Conservation (phyloP, 1,140 invertebrate species). For the Pogonomyrmex californicus region DNA sequence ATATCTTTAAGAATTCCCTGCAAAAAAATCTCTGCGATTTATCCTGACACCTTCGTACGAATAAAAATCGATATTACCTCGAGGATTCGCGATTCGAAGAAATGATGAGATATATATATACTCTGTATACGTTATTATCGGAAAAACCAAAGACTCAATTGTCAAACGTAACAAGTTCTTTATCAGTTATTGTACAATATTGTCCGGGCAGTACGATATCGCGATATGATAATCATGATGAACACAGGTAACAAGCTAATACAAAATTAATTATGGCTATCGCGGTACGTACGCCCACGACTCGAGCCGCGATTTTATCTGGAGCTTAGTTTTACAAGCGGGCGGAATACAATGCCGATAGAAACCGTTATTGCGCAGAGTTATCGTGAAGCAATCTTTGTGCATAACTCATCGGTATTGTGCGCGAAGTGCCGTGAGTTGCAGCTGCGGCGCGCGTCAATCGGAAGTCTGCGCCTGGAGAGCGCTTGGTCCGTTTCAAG, state of each 20-base stretch:
- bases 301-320: constrained; percentile 21
- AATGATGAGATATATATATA: too few species aligned
- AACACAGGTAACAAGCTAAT: constrained; percentile 34
- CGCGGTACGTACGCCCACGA: constrained; percentile 7
- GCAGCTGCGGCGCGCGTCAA: constrained; percentile 40
- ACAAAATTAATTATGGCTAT: constrained; percentile 27
- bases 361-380: constrained; percentile 48
- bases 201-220: not conserved
- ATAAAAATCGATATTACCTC: not conserved
- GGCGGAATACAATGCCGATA: constrained; percentile 27
- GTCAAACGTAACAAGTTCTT: not conserved
- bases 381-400: constrained; percentile 46
- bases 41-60: not conserved
- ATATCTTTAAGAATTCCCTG: not conserved
- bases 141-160: not conserved
- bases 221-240: constrained; percentile 8
- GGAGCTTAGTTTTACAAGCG: constrained; percentile 7
- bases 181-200: not conserved
- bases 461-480: constrained; percentile 15
- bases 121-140: too few species aligned
- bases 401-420: constrained; percentile 60
- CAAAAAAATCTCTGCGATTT: not conserved
- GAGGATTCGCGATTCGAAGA: not conserved
- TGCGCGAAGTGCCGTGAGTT: constrained; percentile 32
- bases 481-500: constrained; percentile 1